phyloP scores from a whole-genome alignment of 2,888 invertebrate genomes.

The Penaeus monodon region DNA sequence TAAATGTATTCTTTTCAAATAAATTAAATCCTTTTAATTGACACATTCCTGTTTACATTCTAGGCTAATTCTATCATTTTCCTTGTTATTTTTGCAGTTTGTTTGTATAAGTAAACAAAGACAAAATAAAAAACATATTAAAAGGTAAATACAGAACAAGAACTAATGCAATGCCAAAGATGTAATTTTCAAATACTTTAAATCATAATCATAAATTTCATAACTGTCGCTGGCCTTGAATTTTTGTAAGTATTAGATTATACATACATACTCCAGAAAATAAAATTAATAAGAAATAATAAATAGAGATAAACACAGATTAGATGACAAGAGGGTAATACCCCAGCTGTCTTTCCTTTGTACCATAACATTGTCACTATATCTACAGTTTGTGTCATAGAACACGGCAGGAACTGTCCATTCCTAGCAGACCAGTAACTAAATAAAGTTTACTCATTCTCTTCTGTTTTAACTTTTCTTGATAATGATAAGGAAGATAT shows the following conservation, averaged over 20 bases:
- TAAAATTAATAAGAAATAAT: slow-evolving; percentile 1
- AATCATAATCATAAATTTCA: too few species aligned
- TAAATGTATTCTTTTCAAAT: too few species aligned
- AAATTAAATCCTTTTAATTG: too few species aligned
- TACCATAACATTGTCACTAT: slow-evolving; percentile 57
- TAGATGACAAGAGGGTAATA: slow-evolving; percentile 44
- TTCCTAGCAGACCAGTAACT: not conserved
- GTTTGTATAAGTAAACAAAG: not conserved
- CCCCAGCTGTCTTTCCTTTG: slow-evolving; percentile 49
- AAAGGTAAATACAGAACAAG: not conserved
- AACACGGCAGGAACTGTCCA: not conserved
- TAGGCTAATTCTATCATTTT: not conserved
- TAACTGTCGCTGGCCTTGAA: too few species aligned
- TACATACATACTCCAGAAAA: not conserved
- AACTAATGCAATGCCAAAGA: slow-evolving; percentile 1
- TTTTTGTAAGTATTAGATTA: not conserved
- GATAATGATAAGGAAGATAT: too few species aligned
- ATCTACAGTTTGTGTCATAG: slow-evolving; percentile 26
- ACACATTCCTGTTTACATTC: too few species aligned
- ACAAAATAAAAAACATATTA: not conserved
- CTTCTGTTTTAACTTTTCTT: not conserved
- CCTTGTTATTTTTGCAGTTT: not conserved
- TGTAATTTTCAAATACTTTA: too few species aligned
- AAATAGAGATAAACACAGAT: slow-evolving; percentile 18
- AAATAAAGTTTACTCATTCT: slow-evolving; percentile 3